Evolutionary conservation across 2,113 vertebrate genomes (phyloP).

Genomic region (Polypterus bichir): DNA sequence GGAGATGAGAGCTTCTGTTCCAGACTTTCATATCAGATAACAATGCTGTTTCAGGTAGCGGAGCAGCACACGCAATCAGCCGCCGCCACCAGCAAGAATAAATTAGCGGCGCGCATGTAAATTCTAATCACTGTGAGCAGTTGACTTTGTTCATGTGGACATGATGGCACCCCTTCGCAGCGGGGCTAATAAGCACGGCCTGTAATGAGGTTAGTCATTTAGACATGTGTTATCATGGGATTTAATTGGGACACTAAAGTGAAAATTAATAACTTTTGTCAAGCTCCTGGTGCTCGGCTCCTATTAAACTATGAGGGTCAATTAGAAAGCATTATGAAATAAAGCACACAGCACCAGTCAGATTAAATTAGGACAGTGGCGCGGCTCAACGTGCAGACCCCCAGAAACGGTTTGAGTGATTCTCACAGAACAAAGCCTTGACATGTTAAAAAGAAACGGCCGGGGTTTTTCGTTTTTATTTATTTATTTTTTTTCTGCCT

Average conservation of each 20-base stretch:
- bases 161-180: slow-evolving; percentile 64
- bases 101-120: slow-evolving; percentile 66
- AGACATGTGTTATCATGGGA: slow-evolving; percentile 86
- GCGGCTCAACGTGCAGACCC: slow-evolving; percentile 33
- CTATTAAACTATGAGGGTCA: slow-evolving; percentile 92
- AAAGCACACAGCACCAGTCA: slow-evolving; percentile 84
- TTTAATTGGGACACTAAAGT: slow-evolving; percentile 99
- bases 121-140: slow-evolving; percentile 56
- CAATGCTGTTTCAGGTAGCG: no score
- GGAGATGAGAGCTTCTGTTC: no score
- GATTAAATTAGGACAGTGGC: slow-evolving; percentile 81
- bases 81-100: slow-evolving; percentile 11
- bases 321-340: slow-evolving; percentile 97
- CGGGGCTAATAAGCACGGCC: slow-evolving; percentile 91
- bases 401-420: slow-evolving; percentile 28
- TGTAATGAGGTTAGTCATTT: slow-evolving; percentile 87
- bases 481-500: slow-evolving; percentile 27
- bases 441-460: slow-evolving; percentile 17
- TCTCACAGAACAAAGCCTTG: slow-evolving; percentile 38
- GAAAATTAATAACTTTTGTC: slow-evolving; percentile 99
- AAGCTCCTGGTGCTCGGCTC: slow-evolving; percentile 90
- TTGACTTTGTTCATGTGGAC: slow-evolving; percentile 68
- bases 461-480: neutral
- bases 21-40: no score
- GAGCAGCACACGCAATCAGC: no score